phyloP scores from a whole-genome alignment of 1,140 invertebrate species.

The Mylabris phalerata region DNA sequence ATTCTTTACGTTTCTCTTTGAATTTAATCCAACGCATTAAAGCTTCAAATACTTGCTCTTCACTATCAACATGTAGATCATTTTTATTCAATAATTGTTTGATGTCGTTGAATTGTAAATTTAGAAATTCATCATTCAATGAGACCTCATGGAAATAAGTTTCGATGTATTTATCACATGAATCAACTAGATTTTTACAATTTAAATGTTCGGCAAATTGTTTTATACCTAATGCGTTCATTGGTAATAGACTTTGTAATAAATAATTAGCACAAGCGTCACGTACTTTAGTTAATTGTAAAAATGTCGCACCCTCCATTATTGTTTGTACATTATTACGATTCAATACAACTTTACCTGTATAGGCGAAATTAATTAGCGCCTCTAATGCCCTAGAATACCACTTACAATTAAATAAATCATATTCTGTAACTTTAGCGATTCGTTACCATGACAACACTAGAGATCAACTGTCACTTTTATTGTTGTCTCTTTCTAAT shows the following conservation, averaged over 20 bases:
- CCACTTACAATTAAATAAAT: constrained; percentile 1
- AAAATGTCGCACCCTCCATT: constrained; percentile 81
- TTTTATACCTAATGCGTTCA: constrained; percentile 78
- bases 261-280: constrained; percentile 81
- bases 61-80: constrained; percentile 66
- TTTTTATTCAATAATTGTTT: constrained; percentile 68
- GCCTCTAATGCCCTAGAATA: constrained; percentile 68
- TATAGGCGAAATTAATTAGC: constrained; percentile 84
- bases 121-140: constrained; percentile 71
- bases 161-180: constrained; percentile 76
- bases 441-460: too few relatives aligned
- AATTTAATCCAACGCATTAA: constrained; percentile 77
- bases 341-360: constrained; percentile 70
- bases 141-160: constrained; percentile 77
- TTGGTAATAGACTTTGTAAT: constrained; percentile 68
- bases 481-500: too few relatives aligned
- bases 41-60: constrained; percentile 76
- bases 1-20: constrained; percentile 49
- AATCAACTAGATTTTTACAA: constrained; percentile 62
- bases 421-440: neutral
- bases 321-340: constrained; percentile 78
- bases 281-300: constrained; percentile 73
- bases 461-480: too few relatives aligned
- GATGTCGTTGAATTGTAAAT: constrained; percentile 57
- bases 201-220: constrained; percentile 78